phyloP scores from a whole-genome alignment of 2,113 vertebrate species.

The Mungos mungo region DNA sequence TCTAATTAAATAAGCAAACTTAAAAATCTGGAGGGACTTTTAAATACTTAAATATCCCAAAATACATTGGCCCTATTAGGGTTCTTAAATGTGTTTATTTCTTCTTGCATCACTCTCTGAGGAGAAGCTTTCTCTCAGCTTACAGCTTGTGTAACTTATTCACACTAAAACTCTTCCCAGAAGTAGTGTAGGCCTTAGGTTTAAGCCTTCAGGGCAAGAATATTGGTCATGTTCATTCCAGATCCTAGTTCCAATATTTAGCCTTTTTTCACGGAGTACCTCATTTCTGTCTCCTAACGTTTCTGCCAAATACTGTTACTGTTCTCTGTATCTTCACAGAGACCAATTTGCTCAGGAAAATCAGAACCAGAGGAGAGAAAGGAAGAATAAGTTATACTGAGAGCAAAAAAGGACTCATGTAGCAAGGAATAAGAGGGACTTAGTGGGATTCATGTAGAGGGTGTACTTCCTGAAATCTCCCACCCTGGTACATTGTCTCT shows the following conservation, averaged over 20 bases:
- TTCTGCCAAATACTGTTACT: background rate
- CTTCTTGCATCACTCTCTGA: background rate
- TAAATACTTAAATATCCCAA: background rate
- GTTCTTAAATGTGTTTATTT: background rate
- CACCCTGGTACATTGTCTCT: background rate
- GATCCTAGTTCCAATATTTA: background rate
- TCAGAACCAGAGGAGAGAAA: background rate
- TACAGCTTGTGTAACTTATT: background rate
- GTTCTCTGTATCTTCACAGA: background rate
- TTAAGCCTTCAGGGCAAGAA: background rate
- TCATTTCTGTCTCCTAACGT: background rate
- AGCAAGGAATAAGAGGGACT: background rate
- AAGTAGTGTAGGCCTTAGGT: background rate
- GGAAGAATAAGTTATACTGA: background rate
- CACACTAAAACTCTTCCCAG: background rate
- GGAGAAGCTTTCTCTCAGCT: background rate
- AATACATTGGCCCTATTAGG: no score
- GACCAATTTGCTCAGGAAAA: background rate
- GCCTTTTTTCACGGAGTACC: background rate
- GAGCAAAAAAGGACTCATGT: background rate
- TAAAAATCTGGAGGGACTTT: background rate
- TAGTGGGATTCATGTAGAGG: background rate
- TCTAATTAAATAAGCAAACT: background rate
- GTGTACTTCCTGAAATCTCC: background rate
- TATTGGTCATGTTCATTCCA: background rate